Evolutionary conservation across 1,140 invertebrate species (phyloP).

Genomic region (Melitaea cinxia): DNA sequence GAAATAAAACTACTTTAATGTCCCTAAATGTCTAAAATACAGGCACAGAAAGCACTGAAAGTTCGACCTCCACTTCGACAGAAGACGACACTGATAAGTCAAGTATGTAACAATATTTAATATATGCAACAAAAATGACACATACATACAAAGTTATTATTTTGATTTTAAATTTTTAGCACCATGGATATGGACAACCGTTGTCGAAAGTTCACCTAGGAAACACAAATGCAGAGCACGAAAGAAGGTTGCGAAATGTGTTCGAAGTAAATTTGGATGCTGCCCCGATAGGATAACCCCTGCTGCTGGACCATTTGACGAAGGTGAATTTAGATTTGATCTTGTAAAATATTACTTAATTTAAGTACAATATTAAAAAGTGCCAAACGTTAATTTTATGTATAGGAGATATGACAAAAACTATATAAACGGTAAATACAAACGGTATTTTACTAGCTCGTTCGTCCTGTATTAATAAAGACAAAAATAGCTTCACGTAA

Average conservation of each 20-base stretch:
- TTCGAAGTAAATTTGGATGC: constrained; percentile 90
- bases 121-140: too few relatives aligned
- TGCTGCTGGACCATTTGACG: constrained; percentile 92
- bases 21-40: neutral
- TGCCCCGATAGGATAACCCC: constrained; percentile 92
- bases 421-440: too few relatives aligned
- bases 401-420: too few relatives aligned
- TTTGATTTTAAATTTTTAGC: constrained; percentile 39
- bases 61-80: neutral
- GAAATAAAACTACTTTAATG: neutral
- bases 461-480: too few relatives aligned
- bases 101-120: too few relatives aligned
- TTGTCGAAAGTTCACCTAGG: constrained; percentile 71
- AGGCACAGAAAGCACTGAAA: neutral
- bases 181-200: constrained; percentile 64
- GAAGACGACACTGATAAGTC: constrained; percentile 14
- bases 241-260: constrained; percentile 84
- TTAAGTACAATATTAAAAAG: too few relatives aligned
- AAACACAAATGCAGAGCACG: constrained; percentile 83
- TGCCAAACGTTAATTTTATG: too few relatives aligned
- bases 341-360: neutral
- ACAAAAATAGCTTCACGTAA: too few relatives aligned
- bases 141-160: neutral
- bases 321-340: constrained; percentile 79
- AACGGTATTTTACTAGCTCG: too few relatives aligned